Evolutionary conservation across 2,113 vertebrate species (phyloP), one percentile per base, ranked within the genome.

Genomic region (Nipponia nippon): DNA sequence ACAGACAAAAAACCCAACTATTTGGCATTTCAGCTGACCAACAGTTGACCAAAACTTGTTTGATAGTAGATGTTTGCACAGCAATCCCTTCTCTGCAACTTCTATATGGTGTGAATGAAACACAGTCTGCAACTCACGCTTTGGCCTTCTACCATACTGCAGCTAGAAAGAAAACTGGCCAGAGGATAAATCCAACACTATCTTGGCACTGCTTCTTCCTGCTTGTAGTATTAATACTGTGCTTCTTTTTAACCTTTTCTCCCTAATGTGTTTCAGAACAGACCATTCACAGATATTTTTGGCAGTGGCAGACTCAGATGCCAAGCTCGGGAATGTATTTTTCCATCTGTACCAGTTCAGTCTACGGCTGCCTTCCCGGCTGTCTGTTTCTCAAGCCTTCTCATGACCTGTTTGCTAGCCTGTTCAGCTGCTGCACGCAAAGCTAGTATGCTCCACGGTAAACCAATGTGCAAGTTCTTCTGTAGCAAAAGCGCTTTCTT

Each of bases 231-330:
- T 59, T 79, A 83, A 73, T 46, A 58, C 69, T 83, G 65, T 40
- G 47, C n/a, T 95, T 69, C 75, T 96, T 83, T 79, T 63, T 89
- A 90, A 91, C 63, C 44, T 83, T 92, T 95, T 89, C 58, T 94
- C 36, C 62, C 65, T 69, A 53, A 49, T 5, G 42, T 62, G 46
- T 79, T 90, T 94, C 85, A 75, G 42, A n/a, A 63, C 44, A 66
- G 56, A 61, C 77, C 71, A 72, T 29, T 93, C 86, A 88, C 42
- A 81, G 75, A 34, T n/a, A 85, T 84, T 83, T 97, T 30, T 65
- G 87, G 88, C 87, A 90, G 40, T 7, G 81, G 58, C 71, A 79
- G 89, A 70, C 65, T 84, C 49, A 19, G 92, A 79, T 14, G 15
- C 53, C 86, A 87, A 92, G 66, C 63, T 93, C 2, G 0, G 93